phyloP scores from a whole-genome alignment of 2,797 vertebrate genomes.

The Novumbra hubbsi region DNA sequence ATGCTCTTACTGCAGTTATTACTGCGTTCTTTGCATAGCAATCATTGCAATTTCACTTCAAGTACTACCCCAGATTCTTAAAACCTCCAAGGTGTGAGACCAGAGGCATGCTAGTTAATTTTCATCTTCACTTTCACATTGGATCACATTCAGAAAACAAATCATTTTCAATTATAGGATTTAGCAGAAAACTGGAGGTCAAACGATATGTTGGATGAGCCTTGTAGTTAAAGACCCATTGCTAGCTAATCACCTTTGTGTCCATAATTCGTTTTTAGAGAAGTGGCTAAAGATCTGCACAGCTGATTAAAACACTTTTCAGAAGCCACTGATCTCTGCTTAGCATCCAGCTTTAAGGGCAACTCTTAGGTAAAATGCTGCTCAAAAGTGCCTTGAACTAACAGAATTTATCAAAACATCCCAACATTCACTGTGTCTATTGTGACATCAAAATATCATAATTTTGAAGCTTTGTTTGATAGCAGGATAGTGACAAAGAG shows the following conservation, averaged over 20 bases:
- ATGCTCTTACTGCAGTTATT: no score
- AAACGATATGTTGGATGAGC: background rate
- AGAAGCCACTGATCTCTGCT: background rate
- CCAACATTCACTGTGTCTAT: background rate
- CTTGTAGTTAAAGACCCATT: background rate
- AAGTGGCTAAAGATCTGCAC: background rate
- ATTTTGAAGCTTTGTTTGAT: background rate
- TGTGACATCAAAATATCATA: background rate
- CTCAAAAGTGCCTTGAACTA: background rate
- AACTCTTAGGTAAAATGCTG: background rate
- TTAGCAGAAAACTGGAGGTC: background rate
- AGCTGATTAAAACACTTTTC: background rate
- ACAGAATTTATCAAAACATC: background rate
- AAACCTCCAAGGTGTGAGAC: no score
- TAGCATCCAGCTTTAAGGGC: background rate
- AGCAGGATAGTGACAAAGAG: background rate
- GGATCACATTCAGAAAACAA: background rate
- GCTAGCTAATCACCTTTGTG: slow-evolving; percentile 2
- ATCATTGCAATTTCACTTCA: no score
- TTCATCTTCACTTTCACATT: background rate
- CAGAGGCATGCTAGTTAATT: background rate
- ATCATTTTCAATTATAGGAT: background rate
- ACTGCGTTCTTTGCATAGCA: no score
- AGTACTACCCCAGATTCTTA: no score
- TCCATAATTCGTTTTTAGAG: background rate